Evolutionary conservation across 2,888 invertebrate genomes (phyloP), one percentile per base, ranked within the genome.

Genomic region (Synanthedon andrenaeformis): DNA sequence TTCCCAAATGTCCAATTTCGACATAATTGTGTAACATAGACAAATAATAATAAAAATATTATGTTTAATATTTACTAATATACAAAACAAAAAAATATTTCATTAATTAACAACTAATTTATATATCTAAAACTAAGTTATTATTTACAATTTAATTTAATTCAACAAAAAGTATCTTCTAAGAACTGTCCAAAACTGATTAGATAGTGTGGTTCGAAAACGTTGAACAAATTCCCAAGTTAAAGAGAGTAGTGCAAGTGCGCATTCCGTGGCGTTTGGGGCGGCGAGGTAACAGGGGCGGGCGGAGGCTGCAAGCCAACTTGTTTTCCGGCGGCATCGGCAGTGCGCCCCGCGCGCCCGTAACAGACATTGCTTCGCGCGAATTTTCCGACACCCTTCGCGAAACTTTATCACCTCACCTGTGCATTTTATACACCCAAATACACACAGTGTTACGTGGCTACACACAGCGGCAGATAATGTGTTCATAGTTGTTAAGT

Each of bases 251-350:
- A 45, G 13, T 83, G 82, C 78, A 83, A 82, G 73, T 78, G 82
- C 82, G 82, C 82, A 83, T 79, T 74, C 66, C 51, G n/a, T 13
- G 65, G 54, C 52, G 60, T 55, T 12, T 49, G 19, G 66, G 66
- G 61, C 65, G 61, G 58, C 58, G 67, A 59, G 58, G 35, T 35
- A 35, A 35, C 35, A 56, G 60, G 70, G 73, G 76, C 69, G 72
- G 76, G 79, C 67, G 77, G 84, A 86, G 83, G 82, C 86, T 85
- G 84, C 74, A 76, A 63, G 62, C 62, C 54, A 61, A 62, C 56
- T 64, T 63, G 72, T 71, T 80, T 78, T 78, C 70, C 78, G 74
- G 74, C 82, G 81, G 75, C 82, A 85, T 74, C 82, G 81, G 75
- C 82, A 85, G 86, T 85, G 77, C 77, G 83, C 81, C 74, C 66